Evolutionary conservation across 2,113 vertebrate species (phyloP).

Genomic region (Suricata suricatta): DNA sequence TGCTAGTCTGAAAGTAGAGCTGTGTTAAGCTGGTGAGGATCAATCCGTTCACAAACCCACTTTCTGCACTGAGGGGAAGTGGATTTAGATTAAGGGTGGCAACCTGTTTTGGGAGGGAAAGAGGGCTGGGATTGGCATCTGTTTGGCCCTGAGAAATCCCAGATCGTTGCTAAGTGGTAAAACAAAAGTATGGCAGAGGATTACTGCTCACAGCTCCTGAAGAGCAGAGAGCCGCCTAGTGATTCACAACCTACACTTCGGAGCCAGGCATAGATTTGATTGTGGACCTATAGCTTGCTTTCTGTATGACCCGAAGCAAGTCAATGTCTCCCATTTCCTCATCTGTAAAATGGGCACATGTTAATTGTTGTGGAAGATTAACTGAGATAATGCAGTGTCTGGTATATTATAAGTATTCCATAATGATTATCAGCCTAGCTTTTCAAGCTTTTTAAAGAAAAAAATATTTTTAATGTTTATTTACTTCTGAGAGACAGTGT

Average conservation of each 20-base stretch:
- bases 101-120: background rate
- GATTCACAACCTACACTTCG: background rate
- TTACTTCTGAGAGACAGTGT: no score
- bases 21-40: background rate
- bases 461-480: no score
- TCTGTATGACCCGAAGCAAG: background rate
- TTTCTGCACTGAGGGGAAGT: background rate
- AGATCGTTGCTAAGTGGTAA: background rate
- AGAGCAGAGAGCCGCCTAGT: background rate
- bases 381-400: background rate
- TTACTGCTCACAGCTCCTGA: background rate
- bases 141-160: background rate
- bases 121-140: background rate
- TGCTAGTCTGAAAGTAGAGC: background rate
- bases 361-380: background rate
- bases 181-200: background rate
- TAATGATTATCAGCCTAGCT: background rate
- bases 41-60: background rate
- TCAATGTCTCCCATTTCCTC: background rate
- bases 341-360: background rate
- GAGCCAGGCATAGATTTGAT: background rate
- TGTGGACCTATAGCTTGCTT: background rate
- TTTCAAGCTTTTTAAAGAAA: background rate
- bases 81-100: background rate
- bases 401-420: background rate